phyloP scores from a whole-genome alignment of 2,797 vertebrate genomes.

The Mustela erminea region DNA sequence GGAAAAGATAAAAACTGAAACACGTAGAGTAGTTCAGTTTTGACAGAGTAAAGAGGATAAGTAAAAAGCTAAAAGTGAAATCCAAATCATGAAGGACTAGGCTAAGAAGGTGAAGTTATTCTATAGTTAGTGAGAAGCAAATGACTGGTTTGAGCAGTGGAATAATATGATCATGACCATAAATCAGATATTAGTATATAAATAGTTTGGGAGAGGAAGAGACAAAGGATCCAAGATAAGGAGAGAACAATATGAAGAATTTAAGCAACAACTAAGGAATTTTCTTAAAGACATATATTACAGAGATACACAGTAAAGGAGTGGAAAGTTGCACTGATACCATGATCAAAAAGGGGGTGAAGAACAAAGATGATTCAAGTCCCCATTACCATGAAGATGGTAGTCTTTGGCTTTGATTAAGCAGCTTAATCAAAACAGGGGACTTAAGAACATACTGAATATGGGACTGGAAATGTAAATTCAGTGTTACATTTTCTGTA shows the following conservation, averaged over 20 bases:
- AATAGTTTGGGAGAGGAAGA: neutral
- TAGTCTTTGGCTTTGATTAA: neutral
- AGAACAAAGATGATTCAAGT: neutral
- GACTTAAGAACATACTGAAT: neutral
- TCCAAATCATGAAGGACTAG: neutral
- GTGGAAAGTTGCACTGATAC: neutral
- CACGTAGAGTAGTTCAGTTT: neutral
- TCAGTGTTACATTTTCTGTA: neutral
- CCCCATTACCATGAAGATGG: neutral
- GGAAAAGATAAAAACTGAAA: neutral
- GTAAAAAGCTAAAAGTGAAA: neutral
- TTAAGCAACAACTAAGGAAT: neutral
- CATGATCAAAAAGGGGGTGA: neutral
- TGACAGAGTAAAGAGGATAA: neutral
- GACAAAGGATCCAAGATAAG: neutral
- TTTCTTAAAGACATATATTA: neutral
- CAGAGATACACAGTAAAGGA: neutral
- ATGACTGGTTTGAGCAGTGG: neutral
- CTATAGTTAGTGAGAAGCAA: neutral
- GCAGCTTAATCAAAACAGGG: neutral
- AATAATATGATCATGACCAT: neutral
- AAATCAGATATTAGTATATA: neutral
- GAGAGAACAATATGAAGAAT: neutral
- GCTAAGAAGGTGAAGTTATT: neutral
- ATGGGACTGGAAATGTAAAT: neutral